Conservation (phyloP, 2,888 invertebrate species). For the Lepidonotus clava region DNA sequence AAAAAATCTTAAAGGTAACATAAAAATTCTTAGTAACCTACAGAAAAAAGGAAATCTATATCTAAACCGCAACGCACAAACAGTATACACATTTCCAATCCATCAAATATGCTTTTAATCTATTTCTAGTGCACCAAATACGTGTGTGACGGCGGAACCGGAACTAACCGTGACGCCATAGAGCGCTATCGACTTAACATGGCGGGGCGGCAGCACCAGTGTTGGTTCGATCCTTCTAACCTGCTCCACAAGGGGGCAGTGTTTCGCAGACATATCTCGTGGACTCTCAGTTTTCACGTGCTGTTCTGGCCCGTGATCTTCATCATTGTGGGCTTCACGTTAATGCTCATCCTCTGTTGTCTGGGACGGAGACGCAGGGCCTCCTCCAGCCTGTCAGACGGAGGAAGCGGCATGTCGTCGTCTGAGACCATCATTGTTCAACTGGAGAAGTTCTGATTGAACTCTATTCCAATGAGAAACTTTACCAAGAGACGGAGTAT, state of each 20-base stretch:
- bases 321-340: neutral
- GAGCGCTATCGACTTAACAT: neutral
- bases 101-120: neutral
- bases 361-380: neutral
- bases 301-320: constrained; percentile 47
- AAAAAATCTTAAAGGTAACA: too few species aligned
- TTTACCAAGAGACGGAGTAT: neutral
- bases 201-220: neutral
- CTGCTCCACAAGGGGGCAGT: constrained; percentile 41
- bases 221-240: constrained; percentile 1
- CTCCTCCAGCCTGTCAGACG: neutral
- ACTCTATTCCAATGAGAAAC: neutral
- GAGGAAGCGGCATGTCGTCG: neutral
- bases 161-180: neutral
- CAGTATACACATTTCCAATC: too few species aligned
- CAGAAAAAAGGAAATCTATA: too few species aligned
- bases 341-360: neutral
- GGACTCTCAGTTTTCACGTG: constrained; percentile 36
- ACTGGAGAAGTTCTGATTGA: neutral
- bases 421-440: neutral
- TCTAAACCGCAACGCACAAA: too few species aligned
- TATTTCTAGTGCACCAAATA: constrained; percentile 9
- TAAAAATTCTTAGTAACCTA: too few species aligned
- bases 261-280: constrained; percentile 3
- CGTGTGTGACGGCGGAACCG: neutral